Evolutionary conservation across 2,888 invertebrate species (phyloP).

Genomic region (Pseudococcus longispinus): DNA sequence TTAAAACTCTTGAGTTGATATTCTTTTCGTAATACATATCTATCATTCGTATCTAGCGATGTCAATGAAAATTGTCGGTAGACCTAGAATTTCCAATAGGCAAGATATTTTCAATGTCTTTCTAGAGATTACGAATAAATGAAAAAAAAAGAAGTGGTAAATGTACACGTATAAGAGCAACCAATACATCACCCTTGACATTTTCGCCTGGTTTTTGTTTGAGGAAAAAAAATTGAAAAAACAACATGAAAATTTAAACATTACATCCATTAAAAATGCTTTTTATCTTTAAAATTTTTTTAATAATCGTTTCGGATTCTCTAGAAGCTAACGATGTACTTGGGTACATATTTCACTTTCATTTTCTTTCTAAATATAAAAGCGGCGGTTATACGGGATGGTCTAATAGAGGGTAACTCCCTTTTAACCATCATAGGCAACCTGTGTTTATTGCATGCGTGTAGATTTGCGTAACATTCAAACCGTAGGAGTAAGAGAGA

Average conservation of each 20-base stretch:
- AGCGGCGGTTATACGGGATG: no score
- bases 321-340: neutral
- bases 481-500: no score
- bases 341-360: neutral
- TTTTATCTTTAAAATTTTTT: neutral
- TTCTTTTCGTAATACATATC: neutral
- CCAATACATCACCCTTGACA: constrained; percentile 13
- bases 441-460: no score
- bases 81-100: neutral
- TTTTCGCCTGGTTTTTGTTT: neutral
- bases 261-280: neutral
- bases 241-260: neutral
- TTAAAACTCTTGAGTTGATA: neutral
- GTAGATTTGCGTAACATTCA: no score
- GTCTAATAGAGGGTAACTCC: no score
- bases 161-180: neutral
- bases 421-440: no score
- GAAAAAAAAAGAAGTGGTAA: neutral
- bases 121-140: neutral
- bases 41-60: constrained; percentile 29
- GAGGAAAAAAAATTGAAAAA: neutral
- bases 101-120: neutral
- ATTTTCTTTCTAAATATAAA: neutral
- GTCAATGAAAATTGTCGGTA: neutral
- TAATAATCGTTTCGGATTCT: neutral